Base-by-base conservation (phyloP, 1,140 invertebrate species). In the Meloidogyne exigua region DNA sequence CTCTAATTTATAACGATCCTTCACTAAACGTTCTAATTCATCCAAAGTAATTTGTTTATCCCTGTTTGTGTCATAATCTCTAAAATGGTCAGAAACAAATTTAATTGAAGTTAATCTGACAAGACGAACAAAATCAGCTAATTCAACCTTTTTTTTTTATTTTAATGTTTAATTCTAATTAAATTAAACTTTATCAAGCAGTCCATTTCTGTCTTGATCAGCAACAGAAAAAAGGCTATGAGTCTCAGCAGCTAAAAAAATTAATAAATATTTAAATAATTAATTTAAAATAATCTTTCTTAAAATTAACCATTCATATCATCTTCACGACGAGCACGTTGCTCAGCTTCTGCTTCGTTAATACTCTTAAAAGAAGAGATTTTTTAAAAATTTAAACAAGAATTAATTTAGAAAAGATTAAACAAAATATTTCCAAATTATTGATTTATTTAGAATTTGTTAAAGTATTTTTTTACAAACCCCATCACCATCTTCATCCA, bases 81-180 rank as follows among this genome's bases (percentile, higher is more conserved):
- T 76, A 49, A 86, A 81, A 64, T 86, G 86, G 70, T 86, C 85
- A 44, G 76, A 82, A 21, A 88, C 84, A 70, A 82, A 88, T 76
- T 88, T 88, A 44, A 86, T 86, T 23, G 85, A 80, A 49, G 79
- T 85, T 15, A 86, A 63, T 18, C 85, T 75, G 10, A 86, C 86
- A 11, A 86, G 73, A 36, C 85, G 78, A 32, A 88, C 75, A 74
- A 86, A 86, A 72, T 86, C 85, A 10, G 85, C 85, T 21, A 86
- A 71, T 69, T 86, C 85, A 15, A 86, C 86, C 71, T 73, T 18
- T n/a, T n/a, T n/a, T 12, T 28, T 23, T 62, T 25, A 73, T 65
- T 75, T 72, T 12, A 79, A 65, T 67, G 72, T 72, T 64, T 77
- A 75, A 57, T 77, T 66, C n/a, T n/a, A 57, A 23, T 28, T 69